A percentile compares a stretch with the other conserved stretches of the same genome.
Evolutionary conservation across 2,888 invertebrate species (phyloP).

Genomic region (Polietes domitor): DNA sequence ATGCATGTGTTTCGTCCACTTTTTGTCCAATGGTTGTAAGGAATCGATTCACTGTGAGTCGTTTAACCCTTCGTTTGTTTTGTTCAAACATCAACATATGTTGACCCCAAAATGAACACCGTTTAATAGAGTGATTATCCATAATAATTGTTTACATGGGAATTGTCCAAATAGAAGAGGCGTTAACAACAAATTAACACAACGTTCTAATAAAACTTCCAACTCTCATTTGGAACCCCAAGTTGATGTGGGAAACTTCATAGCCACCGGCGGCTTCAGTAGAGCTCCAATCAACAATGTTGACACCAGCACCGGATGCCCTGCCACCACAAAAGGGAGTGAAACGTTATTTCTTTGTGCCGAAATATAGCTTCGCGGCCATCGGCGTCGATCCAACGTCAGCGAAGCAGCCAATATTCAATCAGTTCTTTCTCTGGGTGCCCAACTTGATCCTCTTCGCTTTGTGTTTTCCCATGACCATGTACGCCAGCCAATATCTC

Average conservation of each 20-base stretch:
- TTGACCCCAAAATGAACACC: no score
- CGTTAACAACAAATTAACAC: constrained; percentile 23
- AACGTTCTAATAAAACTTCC: not conserved
- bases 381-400: constrained; percentile 37
- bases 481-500: constrained; percentile 43
- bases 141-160: not conserved
- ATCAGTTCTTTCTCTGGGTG: not conserved
- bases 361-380: constrained; percentile 27
- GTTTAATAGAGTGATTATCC: not conserved
- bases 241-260: not conserved
- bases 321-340: not conserved
- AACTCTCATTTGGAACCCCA: not conserved
- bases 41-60: no score
- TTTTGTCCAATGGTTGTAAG: no score
- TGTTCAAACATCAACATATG: no score
- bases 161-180: constrained; percentile 16
- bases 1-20: no score
- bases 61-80: no score
- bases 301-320: not conserved
- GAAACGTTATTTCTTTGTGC: constrained; percentile 47
- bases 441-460: not conserved
- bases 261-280: not conserved
- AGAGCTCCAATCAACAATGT: not conserved
- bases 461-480: constrained; percentile 2
- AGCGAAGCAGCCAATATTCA: not conserved